phyloP scores from a whole-genome alignment of 2,888 invertebrate species.

The Orchesella flavescens region DNA sequence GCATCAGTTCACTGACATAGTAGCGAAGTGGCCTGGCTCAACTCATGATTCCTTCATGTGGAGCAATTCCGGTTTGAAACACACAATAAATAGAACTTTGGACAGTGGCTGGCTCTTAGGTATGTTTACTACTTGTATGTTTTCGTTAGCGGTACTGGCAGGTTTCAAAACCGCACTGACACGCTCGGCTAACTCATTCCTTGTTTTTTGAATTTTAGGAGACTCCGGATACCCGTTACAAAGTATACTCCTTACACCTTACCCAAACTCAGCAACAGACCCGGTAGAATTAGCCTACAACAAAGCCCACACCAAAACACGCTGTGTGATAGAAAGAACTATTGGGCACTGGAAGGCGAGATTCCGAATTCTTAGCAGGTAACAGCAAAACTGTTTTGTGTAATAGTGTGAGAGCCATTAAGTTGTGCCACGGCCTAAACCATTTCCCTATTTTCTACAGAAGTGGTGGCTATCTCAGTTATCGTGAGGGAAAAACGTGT shows the following conservation, averaged over 20 bases:
- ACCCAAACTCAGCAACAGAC: not conserved
- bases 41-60: slow-evolving; percentile 69
- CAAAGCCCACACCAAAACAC: not conserved
- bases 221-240: slow-evolving; percentile 40
- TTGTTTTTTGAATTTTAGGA: slow-evolving; percentile 15
- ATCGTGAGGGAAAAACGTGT: slow-evolving; percentile 27
- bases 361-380: slow-evolving; percentile 42
- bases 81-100: slow-evolving; percentile 1
- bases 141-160: too few species aligned
- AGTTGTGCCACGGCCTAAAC: not conserved
- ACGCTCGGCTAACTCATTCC: too few species aligned
- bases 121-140: slow-evolving; percentile 27
- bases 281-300: not conserved
- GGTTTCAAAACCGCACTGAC: not conserved
- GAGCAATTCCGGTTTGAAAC: slow-evolving; percentile 35
- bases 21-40: slow-evolving; percentile 69
- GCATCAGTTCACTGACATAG: slow-evolving; percentile 57
- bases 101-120: slow-evolving; percentile 54
- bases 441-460: slow-evolving; percentile 2
- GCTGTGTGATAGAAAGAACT: slow-evolving; percentile 22
- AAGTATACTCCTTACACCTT: slow-evolving; percentile 17
- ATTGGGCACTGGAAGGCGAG: slow-evolving; percentile 56
- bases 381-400: not conserved
- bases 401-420: slow-evolving; percentile 10
- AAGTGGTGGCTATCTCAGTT: slow-evolving; percentile 36